Evolutionary conservation across 2,113 vertebrate genomes (phyloP).

Genomic region (Anarrhichthys ocellatus): DNA sequence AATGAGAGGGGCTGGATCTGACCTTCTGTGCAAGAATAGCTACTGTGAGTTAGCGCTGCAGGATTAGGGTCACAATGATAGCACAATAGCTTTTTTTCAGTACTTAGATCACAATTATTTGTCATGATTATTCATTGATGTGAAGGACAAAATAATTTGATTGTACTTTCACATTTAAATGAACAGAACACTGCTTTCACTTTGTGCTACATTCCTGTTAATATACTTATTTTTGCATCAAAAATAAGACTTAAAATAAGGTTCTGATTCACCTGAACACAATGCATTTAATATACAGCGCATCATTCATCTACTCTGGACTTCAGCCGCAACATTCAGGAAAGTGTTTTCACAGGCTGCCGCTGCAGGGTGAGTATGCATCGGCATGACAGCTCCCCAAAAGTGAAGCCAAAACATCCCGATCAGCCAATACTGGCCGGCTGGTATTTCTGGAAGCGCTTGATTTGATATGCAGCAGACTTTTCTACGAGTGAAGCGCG

Average conservation of each 20-base stretch:
- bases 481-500: background rate
- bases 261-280: background rate
- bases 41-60: background rate
- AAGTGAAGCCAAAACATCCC: too few relatives aligned
- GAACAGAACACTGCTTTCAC: background rate
- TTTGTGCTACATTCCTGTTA: background rate
- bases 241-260: background rate
- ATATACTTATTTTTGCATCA: background rate
- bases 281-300: background rate
- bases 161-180: background rate
- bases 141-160: background rate
- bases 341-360: background rate
- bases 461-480: background rate
- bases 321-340: background rate
- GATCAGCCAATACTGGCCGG: too few relatives aligned
- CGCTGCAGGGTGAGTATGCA: too few relatives aligned
- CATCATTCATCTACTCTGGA: too few relatives aligned
- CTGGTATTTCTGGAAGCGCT: background rate
- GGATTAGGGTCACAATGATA: background rate
- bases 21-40: background rate
- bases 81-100: background rate
- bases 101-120: background rate
- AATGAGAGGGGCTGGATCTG: slow-evolving; percentile 18
- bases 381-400: too few relatives aligned
- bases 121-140: background rate